A percentile compares a stretch with the other conserved stretches of the same genome.
These are phyloP conservation scores for Metellina segmentata DNA, from an alignment of 2,888 invertebrate genomes.

Conservation along the genomic window DNA sequence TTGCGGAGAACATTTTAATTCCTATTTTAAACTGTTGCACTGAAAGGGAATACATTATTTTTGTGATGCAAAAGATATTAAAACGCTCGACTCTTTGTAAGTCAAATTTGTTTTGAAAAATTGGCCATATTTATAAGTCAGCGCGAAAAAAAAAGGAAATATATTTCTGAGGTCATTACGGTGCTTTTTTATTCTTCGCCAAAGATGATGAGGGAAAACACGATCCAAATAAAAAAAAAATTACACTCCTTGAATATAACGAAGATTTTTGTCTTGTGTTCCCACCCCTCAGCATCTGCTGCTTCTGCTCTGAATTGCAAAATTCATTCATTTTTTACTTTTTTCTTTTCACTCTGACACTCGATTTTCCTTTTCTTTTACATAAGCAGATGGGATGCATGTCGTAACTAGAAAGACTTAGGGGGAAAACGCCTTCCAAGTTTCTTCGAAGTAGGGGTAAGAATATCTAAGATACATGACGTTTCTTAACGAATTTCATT, in stretches of 20 bases:
- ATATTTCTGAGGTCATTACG: conserved; percentile 43
- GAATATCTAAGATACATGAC: neutral
- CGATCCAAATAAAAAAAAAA: conserved; percentile 24
- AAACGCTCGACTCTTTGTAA: neutral
- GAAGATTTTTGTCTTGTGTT: conserved; percentile 58
- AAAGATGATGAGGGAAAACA: conserved; percentile 43
- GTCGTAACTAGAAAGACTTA: conserved; percentile 41
- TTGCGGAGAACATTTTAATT: neutral
- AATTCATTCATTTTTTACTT: conserved; percentile 64
- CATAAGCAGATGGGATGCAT: conserved; percentile 42
- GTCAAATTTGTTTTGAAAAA: neutral
- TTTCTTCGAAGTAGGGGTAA: neutral
- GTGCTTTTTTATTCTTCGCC: conserved; percentile 11
- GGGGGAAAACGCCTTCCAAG: conserved; percentile 2
- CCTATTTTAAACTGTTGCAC: neutral
- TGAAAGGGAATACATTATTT: neutral
- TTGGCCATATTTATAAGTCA: conserved; percentile 38
- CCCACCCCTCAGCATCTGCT: conserved; percentile 57
- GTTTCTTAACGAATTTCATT: conserved; percentile 25
- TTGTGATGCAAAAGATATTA: neutral
- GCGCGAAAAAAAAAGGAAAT: conserved; percentile 13
- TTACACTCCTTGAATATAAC: conserved; percentile 59
- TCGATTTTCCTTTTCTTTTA: conserved; percentile 25
- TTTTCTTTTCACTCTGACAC: neutral
- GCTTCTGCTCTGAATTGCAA: conserved; percentile 74